phyloP scores from a whole-genome alignment of 2,888 invertebrate species.

The Oscheius sp. region DNA sequence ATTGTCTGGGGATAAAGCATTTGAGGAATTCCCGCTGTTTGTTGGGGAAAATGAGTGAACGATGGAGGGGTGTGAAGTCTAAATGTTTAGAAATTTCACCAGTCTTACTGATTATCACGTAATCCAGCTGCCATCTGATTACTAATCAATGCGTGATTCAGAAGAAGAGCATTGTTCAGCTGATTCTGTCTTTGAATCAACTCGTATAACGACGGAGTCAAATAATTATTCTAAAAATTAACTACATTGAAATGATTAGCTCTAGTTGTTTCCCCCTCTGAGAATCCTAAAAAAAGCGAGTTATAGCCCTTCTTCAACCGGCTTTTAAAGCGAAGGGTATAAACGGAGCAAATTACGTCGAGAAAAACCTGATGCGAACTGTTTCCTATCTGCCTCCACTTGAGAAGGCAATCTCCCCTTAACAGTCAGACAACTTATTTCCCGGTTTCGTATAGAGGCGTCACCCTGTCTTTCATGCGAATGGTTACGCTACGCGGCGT shows the following conservation, averaged over 20 bases:
- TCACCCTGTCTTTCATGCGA: not conserved
- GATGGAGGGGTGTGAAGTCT: constrained; percentile 15
- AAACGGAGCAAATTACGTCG: constrained; percentile 19
- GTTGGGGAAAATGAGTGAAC: not conserved
- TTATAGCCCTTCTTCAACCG: constrained; percentile 4
- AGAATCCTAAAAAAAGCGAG: constrained; percentile 1
- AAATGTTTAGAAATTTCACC: not conserved
- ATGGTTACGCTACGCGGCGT: constrained; percentile 9
- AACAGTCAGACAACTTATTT: too few relatives aligned
- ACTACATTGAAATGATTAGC: too few relatives aligned
- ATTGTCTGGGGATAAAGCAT: constrained; percentile 9
- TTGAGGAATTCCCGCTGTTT: not conserved
- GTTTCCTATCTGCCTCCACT: not conserved
- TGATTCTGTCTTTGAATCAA: constrained; percentile 47
- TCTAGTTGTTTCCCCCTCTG: not conserved
- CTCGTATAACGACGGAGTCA: constrained; percentile 34
- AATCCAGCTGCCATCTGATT: constrained; percentile 32
- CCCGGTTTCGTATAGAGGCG: too few relatives aligned
- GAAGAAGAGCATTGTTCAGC: constrained; percentile 45
- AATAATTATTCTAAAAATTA: constrained; percentile 10
- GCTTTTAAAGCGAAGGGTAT: not conserved
- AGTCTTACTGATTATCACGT: constrained; percentile 16
- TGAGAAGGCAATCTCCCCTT: too few relatives aligned
- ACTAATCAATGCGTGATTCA: constrained; percentile 45
- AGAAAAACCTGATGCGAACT: constrained; percentile 9